Evolutionary conservation across 2,113 vertebrate species (phyloP), one percentile per base, ranked within the genome.

Genomic region (Otolemur garnettii): DNA sequence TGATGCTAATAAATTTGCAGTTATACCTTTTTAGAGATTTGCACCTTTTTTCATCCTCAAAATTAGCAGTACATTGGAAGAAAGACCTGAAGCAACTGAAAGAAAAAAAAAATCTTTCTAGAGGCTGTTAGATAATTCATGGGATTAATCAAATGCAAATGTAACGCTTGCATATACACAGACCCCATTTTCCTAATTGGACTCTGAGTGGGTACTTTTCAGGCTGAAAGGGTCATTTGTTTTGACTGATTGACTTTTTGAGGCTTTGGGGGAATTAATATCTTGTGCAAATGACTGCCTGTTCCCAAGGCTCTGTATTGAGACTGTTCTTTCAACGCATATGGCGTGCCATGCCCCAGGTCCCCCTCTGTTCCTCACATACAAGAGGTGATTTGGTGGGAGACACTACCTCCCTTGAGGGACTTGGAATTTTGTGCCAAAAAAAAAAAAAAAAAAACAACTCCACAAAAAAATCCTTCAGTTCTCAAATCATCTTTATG

Each of bases 221-320:
- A 96, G 89, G 42, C 97, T 97, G 96, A 98, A 98, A 97, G 96
- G 94, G 96, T 91, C 97, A 96, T 97, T 98, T 98, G 96, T 97
- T 97, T 97, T 96, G 96, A 97, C 97, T 97, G 97, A 97, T 95
- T 97, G 97, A 98, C 97, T 97, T 98, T 95, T 96, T 71, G 42
- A 95, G 94, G 89, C 95, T 94, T 98, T 83, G 95, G 84, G 88
- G 91, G 95, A 93, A 97, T 97, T 98, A 97, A 91, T 98, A 96
- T 96, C 93, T 96, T 95, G 60, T 77, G 93, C 94, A 97, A 96
- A 97, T 98, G 96, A 96, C 93, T 97, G 95, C 93, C 95, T 96
- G 93, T 96, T 97, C 96, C 96, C 97, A 94, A 92, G 94, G 87
- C 95, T 96, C 92, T 74, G 94, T 72, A 33, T 81, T 26, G 91